Evolutionary conservation across 2,888 invertebrate genomes (phyloP), one percentile per base, ranked within the genome.

Genomic region (Octonoba sinensis): DNA sequence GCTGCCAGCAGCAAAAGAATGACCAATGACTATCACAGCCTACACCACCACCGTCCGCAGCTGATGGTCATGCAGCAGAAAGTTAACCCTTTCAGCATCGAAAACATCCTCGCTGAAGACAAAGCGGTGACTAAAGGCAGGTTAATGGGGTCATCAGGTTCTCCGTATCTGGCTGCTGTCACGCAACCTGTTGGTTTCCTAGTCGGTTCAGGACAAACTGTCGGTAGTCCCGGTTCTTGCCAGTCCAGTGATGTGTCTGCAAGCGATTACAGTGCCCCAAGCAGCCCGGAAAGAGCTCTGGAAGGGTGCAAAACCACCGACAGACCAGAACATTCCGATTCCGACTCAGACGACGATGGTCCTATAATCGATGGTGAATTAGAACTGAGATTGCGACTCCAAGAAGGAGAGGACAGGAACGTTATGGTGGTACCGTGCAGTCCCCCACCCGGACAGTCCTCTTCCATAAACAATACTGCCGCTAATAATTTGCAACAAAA

Each of bases 111-210:
- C 8, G 72, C 83, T 4, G 78, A 69, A 11, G 74, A 83, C 46
- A 56, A 69, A 47, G 73, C 49, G 27, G 57, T 56, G 6, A 51
- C 44, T 18, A 18, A 46, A 36, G 60, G 72, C 15, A n/a, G 64
- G 1, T 49, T 64, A 4, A 20, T 67, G 3, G 65, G 65, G 12
- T 44, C 70, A 4, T 62, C 70, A 3, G 27, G 59, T 18, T 36
- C 56, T n/a, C 51, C 20, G 0, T n/a, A 24, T 18, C 46, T 56
- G n/a, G 49, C 51, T 3, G 49, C 67, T 6, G 72, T 83, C 44
- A 83, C 83, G 4, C 83, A 83, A 57, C 83, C 83, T 2, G 81
- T 81, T 3, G 83, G 83, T 1, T 83, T 83, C 59, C 51, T 83
- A 27, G 73, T 83, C 36, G 51, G 82, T 12, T 65, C 82, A n/a